phyloP scores from a whole-genome alignment of 1,140 invertebrate genomes.

The Uloborus diversus region DNA sequence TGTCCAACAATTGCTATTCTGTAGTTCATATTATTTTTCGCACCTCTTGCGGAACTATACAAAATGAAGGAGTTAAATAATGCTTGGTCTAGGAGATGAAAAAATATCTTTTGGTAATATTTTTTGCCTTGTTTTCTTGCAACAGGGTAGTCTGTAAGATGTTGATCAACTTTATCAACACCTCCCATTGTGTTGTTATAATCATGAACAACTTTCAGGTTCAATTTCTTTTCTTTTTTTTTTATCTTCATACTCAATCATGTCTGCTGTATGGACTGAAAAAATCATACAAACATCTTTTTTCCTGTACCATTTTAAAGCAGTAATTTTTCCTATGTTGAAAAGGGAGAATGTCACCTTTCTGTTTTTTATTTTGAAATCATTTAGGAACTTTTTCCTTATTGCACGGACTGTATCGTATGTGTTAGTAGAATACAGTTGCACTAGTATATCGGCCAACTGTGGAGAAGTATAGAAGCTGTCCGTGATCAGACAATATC shows the following conservation, averaged over 20 bases:
- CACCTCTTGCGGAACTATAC: background rate
- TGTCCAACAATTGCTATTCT: background rate
- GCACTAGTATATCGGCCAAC: background rate
- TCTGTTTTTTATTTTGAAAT: background rate
- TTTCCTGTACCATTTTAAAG: background rate
- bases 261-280: background rate
- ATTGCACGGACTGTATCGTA: background rate
- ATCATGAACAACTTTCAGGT: too few species aligned
- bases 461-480: conserved; percentile 4
- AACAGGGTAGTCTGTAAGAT: too few species aligned
- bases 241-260: too few species aligned
- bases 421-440: conserved; percentile 4
- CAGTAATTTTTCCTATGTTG: too few species aligned
- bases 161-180: too few species aligned
- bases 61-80: background rate
- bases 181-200: too few species aligned
- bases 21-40: too few species aligned
- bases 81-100: too few species aligned
- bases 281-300: background rate
- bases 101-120: too few species aligned
- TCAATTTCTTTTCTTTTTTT: too few species aligned
- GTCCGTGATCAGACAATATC: conserved; percentile 2
- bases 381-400: background rate
- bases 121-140: too few species aligned
- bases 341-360: background rate